Conservation (phyloP, 1,140 invertebrate genomes). For the Lamellibrachia luymesi region DNA sequence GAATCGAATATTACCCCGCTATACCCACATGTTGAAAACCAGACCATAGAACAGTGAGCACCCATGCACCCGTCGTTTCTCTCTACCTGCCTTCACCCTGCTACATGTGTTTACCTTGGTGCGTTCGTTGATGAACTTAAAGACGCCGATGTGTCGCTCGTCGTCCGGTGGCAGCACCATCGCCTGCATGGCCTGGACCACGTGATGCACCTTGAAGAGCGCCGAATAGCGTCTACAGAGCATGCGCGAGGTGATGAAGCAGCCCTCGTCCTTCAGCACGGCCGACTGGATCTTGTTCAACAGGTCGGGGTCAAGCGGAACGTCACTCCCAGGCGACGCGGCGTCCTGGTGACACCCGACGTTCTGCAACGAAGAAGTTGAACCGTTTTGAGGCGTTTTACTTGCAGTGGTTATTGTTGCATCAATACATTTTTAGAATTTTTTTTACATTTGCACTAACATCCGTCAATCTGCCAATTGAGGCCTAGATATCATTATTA, state of each 20-base stretch:
- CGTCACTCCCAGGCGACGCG: neutral
- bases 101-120: neutral
- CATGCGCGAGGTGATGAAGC: conserved; percentile 11
- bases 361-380: neutral
- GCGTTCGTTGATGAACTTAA: conserved; percentile 2
- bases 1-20: too few species aligned
- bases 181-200: conserved; percentile 6
- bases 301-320: neutral
- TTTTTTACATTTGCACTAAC: neutral
- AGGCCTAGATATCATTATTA: too few species aligned
- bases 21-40: too few species aligned
- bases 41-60: too few species aligned
- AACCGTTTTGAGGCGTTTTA: neutral
- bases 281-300: neutral
- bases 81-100: neutral
- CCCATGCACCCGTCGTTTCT: too few species aligned
- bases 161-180: neutral
- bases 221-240: conserved; percentile 6
- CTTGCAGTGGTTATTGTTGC: neutral
- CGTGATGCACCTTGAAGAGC: conserved; percentile 1
- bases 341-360: neutral
- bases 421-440: neutral
- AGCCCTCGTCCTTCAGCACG: conserved; percentile 1
- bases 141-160: neutral
- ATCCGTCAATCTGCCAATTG: too few species aligned